These are phyloP conservation scores for Zingel zingel DNA, from an alignment of 2,113 vertebrate species.

Conservation along the genomic window DNA sequence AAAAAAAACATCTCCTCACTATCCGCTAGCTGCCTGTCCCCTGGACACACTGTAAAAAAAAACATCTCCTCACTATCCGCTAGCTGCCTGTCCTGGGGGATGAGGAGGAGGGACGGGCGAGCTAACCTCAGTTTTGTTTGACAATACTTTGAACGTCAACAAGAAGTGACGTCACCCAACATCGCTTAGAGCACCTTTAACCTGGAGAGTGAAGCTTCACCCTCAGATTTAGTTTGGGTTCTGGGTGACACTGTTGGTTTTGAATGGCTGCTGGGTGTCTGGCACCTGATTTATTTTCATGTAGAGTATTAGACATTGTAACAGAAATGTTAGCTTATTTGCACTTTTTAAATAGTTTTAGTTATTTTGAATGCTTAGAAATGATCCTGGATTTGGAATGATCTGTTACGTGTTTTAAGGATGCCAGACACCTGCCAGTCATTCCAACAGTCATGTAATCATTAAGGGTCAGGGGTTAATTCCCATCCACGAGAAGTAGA, in stretches of 20 bases:
- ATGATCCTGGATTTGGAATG: background rate
- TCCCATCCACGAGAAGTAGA: background rate
- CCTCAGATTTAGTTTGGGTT: background rate
- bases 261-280: slow-evolving; percentile 13
- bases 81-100: too few species aligned
- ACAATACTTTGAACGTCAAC: too few species aligned
- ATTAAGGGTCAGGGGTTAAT: background rate
- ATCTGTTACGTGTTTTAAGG: slow-evolving; percentile 33
- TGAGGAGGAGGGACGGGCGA: too few species aligned
- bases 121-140: too few species aligned
- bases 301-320: background rate
- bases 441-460: slow-evolving; percentile 2
- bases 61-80: too few species aligned
- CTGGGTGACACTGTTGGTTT: background rate
- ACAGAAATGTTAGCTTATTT: slow-evolving; percentile 1
- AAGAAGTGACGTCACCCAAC: too few species aligned
- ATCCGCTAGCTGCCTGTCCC: too few species aligned
- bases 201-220: background rate
- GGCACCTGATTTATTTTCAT: slow-evolving; percentile 19
- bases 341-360: slow-evolving; percentile 8
- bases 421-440: slow-evolving; percentile 46
- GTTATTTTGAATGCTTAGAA: background rate
- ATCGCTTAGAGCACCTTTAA: background rate
- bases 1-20: too few species aligned
- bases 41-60: too few species aligned